A percentile compares a stretch with the other conserved stretches of the same genome.
phyloP scores from a whole-genome alignment of 2,888 invertebrate species.

The Orthonychiurus folsomi region DNA sequence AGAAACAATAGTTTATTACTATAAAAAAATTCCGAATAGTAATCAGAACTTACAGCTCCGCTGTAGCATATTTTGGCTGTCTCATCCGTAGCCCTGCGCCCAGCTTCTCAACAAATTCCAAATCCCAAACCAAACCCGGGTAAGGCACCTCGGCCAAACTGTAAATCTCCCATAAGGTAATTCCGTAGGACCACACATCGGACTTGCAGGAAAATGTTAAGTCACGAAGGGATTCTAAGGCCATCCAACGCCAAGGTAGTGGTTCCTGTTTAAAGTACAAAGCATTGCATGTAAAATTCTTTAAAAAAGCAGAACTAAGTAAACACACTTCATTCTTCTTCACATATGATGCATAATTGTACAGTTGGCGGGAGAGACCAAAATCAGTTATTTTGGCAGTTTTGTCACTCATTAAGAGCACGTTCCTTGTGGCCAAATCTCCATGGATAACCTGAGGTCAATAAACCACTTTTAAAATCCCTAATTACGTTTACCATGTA shows the following conservation, averaged over 20 bases:
- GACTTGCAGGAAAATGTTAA: background rate
- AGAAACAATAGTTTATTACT: background rate
- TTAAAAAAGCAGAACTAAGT: background rate
- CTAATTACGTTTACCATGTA: too few species aligned
- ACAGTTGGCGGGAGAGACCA: constrained; percentile 2
- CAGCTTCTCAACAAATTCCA: background rate
- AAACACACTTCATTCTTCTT: constrained; percentile 5
- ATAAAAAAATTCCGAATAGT: background rate
- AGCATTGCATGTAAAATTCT: background rate
- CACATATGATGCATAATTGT: constrained; percentile 5
- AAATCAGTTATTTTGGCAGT: constrained; percentile 2
- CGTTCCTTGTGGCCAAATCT: constrained; percentile 5
- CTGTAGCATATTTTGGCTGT: background rate
- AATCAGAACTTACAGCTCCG: background rate
- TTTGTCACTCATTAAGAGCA: background rate
- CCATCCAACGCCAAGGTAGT: constrained; percentile 8
- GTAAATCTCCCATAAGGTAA: constrained; percentile 2
- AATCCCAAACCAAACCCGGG: background rate
- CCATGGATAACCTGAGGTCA: constrained; percentile 3
- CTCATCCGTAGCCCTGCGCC: background rate
- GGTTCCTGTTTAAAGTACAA: background rate
- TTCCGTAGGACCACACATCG: background rate
- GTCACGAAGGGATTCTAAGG: background rate
- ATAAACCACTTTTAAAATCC: too few species aligned
- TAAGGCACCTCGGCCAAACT: constrained; percentile 2